A percentile compares a stretch with the other conserved stretches of the same genome.
These are phyloP conservation scores for Limnephilus marmoratus DNA, from an alignment of 2,888 invertebrate species.

Conservation along the genomic window DNA sequence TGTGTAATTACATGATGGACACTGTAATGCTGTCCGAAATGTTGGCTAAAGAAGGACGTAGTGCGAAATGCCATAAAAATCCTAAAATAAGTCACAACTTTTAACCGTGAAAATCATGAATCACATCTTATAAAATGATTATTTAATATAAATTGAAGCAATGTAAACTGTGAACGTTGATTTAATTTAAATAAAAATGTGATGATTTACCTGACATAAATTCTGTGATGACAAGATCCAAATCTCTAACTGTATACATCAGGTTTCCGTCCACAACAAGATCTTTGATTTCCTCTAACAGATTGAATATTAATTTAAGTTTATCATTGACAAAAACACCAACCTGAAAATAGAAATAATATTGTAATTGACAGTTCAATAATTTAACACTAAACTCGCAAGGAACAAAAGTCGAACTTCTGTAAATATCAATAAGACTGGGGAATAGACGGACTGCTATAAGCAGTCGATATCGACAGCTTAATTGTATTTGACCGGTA, in stretches of 20 bases:
- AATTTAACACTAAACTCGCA: neutral
- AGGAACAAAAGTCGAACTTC: neutral
- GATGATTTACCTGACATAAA: conserved; percentile 74
- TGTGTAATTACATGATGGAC: too few relatives aligned
- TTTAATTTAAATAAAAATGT: neutral
- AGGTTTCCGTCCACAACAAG: conserved; percentile 76
- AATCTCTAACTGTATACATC: conserved; percentile 80
- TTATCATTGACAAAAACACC: conserved; percentile 76
- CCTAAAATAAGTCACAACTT: too few relatives aligned
- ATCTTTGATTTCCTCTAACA: conserved; percentile 82
- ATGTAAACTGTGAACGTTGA: conserved; percentile 61
- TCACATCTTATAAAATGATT: too few relatives aligned
- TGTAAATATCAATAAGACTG: neutral
- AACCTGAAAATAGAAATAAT: conserved; percentile 72
- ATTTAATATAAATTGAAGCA: conserved; percentile 10
- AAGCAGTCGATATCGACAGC: neutral
- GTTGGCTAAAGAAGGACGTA: too few relatives aligned
- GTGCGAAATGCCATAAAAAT: too few relatives aligned
- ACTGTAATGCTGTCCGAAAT: too few relatives aligned
- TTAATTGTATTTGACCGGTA: too few relatives aligned
- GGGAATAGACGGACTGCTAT: too few relatives aligned
- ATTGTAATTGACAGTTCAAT: too few relatives aligned
- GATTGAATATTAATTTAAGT: conserved; percentile 75
- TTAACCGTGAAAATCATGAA: too few relatives aligned
- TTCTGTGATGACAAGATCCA: conserved; percentile 80